Evolutionary conservation across 2,797 vertebrate species (phyloP).

Genomic region (Channallabes apus): DNA sequence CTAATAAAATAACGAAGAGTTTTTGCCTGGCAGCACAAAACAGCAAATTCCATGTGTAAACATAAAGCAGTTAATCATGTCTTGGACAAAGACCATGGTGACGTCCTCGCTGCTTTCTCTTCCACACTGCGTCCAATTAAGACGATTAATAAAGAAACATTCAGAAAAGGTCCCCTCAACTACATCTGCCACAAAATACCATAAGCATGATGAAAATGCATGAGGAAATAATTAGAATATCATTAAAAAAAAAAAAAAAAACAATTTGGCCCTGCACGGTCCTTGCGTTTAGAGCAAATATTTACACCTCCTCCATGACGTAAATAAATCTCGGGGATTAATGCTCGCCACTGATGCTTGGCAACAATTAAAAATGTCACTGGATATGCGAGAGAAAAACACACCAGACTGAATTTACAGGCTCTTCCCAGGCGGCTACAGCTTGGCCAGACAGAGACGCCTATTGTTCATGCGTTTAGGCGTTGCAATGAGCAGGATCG

Average conservation of each 20-base stretch:
- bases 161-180: constrained; percentile 35
- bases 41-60: constrained; percentile 42
- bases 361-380: constrained; percentile 55
- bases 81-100: constrained; percentile 36
- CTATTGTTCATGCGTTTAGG: constrained; percentile 46
- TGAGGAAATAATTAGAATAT: constrained; percentile 57
- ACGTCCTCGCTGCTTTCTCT: constrained; percentile 5
- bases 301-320: constrained; percentile 52
- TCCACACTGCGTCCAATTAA: constrained; percentile 45
- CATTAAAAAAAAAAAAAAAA: constrained; percentile 58
- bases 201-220: constrained; percentile 31
- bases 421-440: constrained; percentile 20
- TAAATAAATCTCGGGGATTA: constrained; percentile 60
- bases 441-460: constrained; percentile 24
- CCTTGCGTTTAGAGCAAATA: constrained; percentile 56
- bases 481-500: constrained; percentile 16
- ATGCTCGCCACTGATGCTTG: constrained; percentile 51
- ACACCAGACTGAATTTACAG: background rate
- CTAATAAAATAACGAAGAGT: constrained; percentile 30
- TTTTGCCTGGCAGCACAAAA: constrained; percentile 40
- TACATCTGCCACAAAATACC: constrained; percentile 47
- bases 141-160: constrained; percentile 51
- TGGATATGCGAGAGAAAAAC: constrained; percentile 29
- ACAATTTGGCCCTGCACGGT: constrained; percentile 53
- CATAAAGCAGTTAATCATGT: constrained; percentile 42